These are phyloP conservation scores for Hippasteria phrygiana DNA, from an alignment of 53 echinoderm and acorn worm species.

Conservation along the genomic window DNA sequence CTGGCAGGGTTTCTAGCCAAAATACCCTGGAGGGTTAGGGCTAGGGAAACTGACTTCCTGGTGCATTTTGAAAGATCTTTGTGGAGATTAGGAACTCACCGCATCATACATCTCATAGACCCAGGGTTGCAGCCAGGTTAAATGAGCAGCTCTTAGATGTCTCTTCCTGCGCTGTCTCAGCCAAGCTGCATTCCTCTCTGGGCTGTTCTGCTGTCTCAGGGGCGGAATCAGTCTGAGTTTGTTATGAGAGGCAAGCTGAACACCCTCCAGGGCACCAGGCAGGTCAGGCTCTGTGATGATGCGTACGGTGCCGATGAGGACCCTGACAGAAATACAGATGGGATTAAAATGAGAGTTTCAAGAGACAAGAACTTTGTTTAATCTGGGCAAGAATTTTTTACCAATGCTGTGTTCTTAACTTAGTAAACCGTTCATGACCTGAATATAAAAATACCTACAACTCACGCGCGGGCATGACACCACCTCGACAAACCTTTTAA, in stretches of 20 bases:
- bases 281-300: conserved; percentile 80
- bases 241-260: conserved; percentile 68
- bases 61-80: not conserved
- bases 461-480: too few relatives aligned
- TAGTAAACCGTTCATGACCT: too few relatives aligned
- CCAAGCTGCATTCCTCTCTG: conserved; percentile 72
- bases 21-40: too few relatives aligned
- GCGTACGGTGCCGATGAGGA: conserved; percentile 85
- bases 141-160: conserved; percentile 71
- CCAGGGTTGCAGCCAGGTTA: conserved; percentile 86
- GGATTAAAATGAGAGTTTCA: too few relatives aligned
- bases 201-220: not conserved
- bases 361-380: too few relatives aligned
- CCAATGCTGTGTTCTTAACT: too few relatives aligned
- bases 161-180: conserved; percentile 77
- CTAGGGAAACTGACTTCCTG: too few relatives aligned
- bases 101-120: conserved; percentile 98
- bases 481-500: too few relatives aligned
- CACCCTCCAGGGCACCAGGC: conserved; percentile 73
- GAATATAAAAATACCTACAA: too few relatives aligned
- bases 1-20: too few relatives aligned
- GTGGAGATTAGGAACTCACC: conserved; percentile 68
- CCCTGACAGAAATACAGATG: too few relatives aligned
- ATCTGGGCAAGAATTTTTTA: too few relatives aligned
- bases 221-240: conserved; percentile 47